Evolutionary conservation across 2,113 vertebrate genomes (phyloP).

Genomic region (Drymodes brunneopygia): DNA sequence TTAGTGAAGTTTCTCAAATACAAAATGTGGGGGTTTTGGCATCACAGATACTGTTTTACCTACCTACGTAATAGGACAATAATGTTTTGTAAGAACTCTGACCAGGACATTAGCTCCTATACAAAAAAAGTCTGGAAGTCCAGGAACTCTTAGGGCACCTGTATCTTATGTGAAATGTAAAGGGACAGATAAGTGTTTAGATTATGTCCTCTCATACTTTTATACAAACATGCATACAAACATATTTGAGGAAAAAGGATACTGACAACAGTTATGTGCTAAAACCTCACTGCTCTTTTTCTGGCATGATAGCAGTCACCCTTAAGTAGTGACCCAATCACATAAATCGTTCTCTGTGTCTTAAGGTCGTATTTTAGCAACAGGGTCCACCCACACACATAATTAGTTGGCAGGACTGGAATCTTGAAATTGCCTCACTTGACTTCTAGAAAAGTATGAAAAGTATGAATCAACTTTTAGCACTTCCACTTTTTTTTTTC

Average conservation of each 20-base stretch:
- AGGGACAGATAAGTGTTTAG: neutral
- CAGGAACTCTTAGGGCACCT: neutral
- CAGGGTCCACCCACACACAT: neutral
- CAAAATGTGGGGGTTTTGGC: neutral
- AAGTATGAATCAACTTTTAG: conserved; percentile 6
- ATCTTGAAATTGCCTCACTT: neutral
- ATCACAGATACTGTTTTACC: neutral
- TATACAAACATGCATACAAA: neutral
- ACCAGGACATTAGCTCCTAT: neutral
- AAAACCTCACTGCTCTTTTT: neutral
- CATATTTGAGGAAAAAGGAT: neutral
- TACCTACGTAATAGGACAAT: neutral
- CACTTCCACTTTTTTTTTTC: neutral
- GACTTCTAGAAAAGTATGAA: conserved; percentile 1
- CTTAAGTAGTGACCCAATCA: neutral
- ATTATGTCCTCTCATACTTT: neutral
- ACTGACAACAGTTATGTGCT: neutral
- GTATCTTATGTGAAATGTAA: neutral
- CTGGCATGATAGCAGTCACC: neutral
- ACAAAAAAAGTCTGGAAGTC: neutral
- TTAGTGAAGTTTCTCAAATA: neutral
- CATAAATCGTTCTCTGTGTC: neutral
- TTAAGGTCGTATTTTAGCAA: neutral
- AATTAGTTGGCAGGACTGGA: neutral
- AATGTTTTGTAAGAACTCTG: neutral